phyloP scores from a whole-genome alignment of 2,797 vertebrate genomes.

The Protosalanx chinensis region DNA sequence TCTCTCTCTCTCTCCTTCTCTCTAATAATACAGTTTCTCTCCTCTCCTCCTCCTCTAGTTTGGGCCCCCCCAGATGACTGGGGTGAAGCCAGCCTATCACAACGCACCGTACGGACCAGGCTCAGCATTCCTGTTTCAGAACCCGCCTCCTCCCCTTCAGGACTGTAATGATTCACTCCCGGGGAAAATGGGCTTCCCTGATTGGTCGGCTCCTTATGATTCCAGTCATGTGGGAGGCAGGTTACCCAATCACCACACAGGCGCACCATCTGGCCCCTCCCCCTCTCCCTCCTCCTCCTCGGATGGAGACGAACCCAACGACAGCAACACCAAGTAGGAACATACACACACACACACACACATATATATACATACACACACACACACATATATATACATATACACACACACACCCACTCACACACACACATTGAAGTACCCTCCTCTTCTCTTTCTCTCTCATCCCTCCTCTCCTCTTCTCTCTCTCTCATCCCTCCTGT shows the following conservation, averaged over 20 bases:
- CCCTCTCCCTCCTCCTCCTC: slow-evolving; percentile 86
- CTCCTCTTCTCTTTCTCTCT: not conserved
- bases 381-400: not conserved
- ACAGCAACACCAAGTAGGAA: slow-evolving; percentile 82
- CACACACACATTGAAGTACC: not conserved
- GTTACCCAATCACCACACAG: slow-evolving; percentile 79
- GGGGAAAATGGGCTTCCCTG: slow-evolving; percentile 78
- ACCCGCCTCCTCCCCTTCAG: slow-evolving; percentile 72
- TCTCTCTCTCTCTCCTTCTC: not conserved
- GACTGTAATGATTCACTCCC: slow-evolving; percentile 80
- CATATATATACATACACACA: not conserved
- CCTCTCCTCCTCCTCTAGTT: slow-evolving; percentile 61
- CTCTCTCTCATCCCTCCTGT: not conserved
- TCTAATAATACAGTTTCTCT: not conserved
- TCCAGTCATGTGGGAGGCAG: slow-evolving; percentile 75
- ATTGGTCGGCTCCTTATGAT: slow-evolving; percentile 85
- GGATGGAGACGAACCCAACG: slow-evolving; percentile 85
- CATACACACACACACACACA: slow-evolving; percentile 3
- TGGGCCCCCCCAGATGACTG: slow-evolving; percentile 74
- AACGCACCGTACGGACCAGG: slow-evolving; percentile 77
- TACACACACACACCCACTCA: not conserved
- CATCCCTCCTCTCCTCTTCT: not conserved
- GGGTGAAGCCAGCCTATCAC: slow-evolving; percentile 83
- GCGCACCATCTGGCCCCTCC: slow-evolving; percentile 71
- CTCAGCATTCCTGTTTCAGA: slow-evolving; percentile 77